Evolutionary conservation across 2,113 vertebrate genomes (phyloP), one percentile per base, ranked within the genome.

Genomic region (Struthio camelus): DNA sequence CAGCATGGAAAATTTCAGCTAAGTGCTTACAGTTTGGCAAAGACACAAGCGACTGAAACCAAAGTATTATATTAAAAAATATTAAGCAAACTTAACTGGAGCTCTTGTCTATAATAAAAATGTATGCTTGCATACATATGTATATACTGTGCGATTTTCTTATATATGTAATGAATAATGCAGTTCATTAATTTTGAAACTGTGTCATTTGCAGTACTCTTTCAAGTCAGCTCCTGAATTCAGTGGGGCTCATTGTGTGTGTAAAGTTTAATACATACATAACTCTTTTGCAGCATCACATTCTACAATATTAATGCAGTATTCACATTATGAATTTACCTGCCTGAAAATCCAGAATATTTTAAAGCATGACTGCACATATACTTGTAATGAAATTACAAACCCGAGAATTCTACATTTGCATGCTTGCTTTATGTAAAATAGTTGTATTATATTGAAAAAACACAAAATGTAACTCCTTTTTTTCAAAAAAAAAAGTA

Each of bases 151-250:
- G 67, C 94, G 89, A 92, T 96, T 96, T 97, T 94, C 88, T 93
- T 92, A 93, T 84, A 84, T 77, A 56, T 87, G 83, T 95, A 84
- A 96, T 96, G 96, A 96, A 97, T 97, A 97, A 97, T 96, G 88
- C 93, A 96, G 95, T 94, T 97, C 95, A 94, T 96, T 97, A 95
- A 95, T 97, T 97, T 96, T 97, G 94, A 94, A 97, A 87, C 97
- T 93, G 87, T 96, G 83, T 96, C 96, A 85, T 90, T 97, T 97
- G 75, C 96, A 89, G 71, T 80, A 66, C n/a, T 87, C 75, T 94
- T 93, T 97, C 79, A 95, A 94, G 91, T 94, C 93, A 97, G 79
- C 85, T 95, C 85, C 91, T 95, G 87, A 95, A 95, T 97, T 97
- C 94, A 97, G 70, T 97, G 96, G 95, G 42, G 36, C 67, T 97